phyloP scores from a whole-genome alignment of 2,888 invertebrate species.

The Pollenia labialis region DNA sequence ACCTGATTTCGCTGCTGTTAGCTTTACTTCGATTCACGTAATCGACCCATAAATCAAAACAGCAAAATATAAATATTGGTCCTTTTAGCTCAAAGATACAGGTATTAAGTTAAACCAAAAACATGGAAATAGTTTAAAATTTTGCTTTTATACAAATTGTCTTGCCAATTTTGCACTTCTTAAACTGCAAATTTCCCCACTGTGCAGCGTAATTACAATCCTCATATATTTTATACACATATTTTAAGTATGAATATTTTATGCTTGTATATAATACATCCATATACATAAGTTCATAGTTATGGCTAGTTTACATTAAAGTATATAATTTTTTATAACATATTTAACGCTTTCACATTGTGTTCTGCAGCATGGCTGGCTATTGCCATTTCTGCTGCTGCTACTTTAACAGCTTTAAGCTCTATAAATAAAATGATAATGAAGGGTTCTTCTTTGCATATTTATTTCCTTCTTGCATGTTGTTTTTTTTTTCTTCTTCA shows the following conservation, averaged over 20 bases:
- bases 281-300: neutral
- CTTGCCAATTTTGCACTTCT: no score
- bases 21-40: no score
- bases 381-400: neutral
- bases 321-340: constrained; percentile 44
- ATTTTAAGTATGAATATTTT: neutral
- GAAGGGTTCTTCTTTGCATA: constrained; percentile 42
- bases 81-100: no score
- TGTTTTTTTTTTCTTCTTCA: neutral
- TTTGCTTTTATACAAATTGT: no score
- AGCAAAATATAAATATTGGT: no score
- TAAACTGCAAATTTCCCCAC: no score
- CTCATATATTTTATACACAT: constrained; percentile 27
- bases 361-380: constrained; percentile 22
- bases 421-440: constrained; percentile 49
- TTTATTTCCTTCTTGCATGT: constrained; percentile 3
- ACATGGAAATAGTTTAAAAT: no score
- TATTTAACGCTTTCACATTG: constrained; percentile 49
- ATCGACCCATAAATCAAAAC: no score
- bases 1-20: no score
- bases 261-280: neutral
- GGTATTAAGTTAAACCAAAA: no score
- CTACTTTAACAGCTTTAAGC: constrained; percentile 11
- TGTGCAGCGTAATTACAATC: constrained; percentile 3
- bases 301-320: constrained; percentile 30